These are phyloP conservation scores for Schizaphis graminum DNA, from an alignment of 2,888 invertebrate genomes.

Conservation along the genomic window DNA sequence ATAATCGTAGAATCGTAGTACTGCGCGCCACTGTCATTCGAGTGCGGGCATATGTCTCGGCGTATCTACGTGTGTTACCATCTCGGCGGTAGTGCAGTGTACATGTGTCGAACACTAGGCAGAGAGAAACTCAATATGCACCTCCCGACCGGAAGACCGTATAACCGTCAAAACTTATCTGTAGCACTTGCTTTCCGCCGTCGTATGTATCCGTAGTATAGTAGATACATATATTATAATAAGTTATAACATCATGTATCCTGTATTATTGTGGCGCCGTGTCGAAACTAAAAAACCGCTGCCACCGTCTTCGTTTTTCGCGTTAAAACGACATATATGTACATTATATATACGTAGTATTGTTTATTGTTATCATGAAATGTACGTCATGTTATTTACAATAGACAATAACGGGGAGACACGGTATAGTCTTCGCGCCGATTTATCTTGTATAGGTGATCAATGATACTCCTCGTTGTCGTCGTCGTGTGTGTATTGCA, in stretches of 20 bases:
- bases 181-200: neutral
- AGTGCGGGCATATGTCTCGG: neutral
- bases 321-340: neutral
- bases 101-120: slow-evolving; percentile 34
- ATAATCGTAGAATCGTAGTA: neutral
- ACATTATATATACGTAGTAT: neutral
- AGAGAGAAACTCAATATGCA: neutral
- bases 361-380: neutral
- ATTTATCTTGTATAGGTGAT: neutral
- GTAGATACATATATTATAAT: neutral
- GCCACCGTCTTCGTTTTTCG: neutral
- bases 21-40: neutral
- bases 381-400: neutral
- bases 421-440: neutral
- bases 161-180: slow-evolving; percentile 17
- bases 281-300: neutral
- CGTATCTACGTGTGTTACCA: neutral
- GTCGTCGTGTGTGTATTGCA: neutral
- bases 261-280: neutral
- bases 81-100: neutral
- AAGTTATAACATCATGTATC: neutral
- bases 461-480: slow-evolving; percentile 1
- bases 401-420: neutral
- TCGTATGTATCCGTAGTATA: neutral
- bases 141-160: neutral